Base-by-base conservation (phyloP, 2,888 invertebrate species). In the Cyrtodaria siliqua region DNA sequence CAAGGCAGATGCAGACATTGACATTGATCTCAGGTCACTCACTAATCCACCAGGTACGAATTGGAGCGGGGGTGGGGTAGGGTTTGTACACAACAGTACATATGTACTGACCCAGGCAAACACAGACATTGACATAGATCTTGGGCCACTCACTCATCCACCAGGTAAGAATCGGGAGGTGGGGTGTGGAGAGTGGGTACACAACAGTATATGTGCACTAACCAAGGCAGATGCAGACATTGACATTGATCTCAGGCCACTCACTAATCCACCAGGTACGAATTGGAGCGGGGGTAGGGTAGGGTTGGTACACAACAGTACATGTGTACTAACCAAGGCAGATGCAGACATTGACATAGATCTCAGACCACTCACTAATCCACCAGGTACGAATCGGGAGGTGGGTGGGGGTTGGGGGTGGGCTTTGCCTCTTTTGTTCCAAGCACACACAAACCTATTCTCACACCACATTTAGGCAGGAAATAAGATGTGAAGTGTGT, bases 61-160 rank as follows among this genome's bases (percentile, higher is more conserved):
- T n/a, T n/a, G n/a, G n/a, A n/a, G n/a, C n/a, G n/a, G n/a, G n/a
- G n/a, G n/a, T n/a, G n/a, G n/a, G n/a, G n/a, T n/a, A n/a, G n/a
- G n/a, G n/a, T n/a, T n/a, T n/a, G n/a, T n/a, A n/a, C 78, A 69
- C 53, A 76, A 82, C 8, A 72, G 71, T 23, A 68, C 86, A 3
- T 92, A 92, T 74, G 79, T 84, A 23, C 87, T 92, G 18, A 85
- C 82, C 20, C 78, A 82, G 59, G 87, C 87, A 40, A 68, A 84
- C 23, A 89, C 91, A 70, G 87, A 89, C 42, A 83, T 92, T 40
- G 89, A 92, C 71, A 84, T 92, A 67, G 91, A 92, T 80, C 86
- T 91, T 1, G 73, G 86, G 47, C 90, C 90, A 26, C 84, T 91
- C 2, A 77, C 27, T 4, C 66, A 74, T 38, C 59, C 47, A 24